These are phyloP conservation scores for Oreochromis grahami DNA, from an alignment of 2,797 vertebrate species.

Conservation along the genomic window DNA sequence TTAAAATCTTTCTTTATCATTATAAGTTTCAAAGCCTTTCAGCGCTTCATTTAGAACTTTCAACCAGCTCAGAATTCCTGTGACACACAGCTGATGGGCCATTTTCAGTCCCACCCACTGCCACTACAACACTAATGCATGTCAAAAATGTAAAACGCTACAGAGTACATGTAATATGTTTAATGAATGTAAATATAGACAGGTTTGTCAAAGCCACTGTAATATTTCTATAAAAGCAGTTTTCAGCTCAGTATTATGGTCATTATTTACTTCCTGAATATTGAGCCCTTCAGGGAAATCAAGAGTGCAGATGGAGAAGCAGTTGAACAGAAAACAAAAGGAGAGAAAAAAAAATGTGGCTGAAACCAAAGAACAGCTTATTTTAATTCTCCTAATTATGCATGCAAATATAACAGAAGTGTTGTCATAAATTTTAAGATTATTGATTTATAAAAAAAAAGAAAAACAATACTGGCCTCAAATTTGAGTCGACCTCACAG, in stretches of 20 bases:
- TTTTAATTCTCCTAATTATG: neutral
- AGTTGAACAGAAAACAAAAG: neutral
- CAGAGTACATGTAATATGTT: too few species aligned
- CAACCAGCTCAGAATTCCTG: neutral
- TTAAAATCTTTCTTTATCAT: neutral
- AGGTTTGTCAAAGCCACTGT: accelerated
- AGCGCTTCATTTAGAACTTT: neutral
- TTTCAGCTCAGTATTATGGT: neutral
- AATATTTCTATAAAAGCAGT: neutral
- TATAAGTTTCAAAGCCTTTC: too few species aligned
- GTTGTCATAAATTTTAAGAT: neutral
- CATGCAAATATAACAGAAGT: neutral
- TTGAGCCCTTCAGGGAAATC: neutral
- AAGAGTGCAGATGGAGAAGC: accelerated
- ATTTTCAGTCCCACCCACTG: neutral
- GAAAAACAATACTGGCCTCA: accelerated
- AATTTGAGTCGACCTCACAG: neutral
- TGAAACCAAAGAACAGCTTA: neutral
- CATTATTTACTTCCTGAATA: neutral
- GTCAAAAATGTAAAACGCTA: neutral
- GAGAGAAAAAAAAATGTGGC: neutral
- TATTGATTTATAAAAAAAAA: neutral
- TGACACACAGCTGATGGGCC: neutral
- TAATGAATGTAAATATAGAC: neutral
- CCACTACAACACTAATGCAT: neutral